These are phyloP conservation scores for Nesogale talazaci DNA, from an alignment of 2,113 vertebrate species.

Conservation along the genomic window DNA sequence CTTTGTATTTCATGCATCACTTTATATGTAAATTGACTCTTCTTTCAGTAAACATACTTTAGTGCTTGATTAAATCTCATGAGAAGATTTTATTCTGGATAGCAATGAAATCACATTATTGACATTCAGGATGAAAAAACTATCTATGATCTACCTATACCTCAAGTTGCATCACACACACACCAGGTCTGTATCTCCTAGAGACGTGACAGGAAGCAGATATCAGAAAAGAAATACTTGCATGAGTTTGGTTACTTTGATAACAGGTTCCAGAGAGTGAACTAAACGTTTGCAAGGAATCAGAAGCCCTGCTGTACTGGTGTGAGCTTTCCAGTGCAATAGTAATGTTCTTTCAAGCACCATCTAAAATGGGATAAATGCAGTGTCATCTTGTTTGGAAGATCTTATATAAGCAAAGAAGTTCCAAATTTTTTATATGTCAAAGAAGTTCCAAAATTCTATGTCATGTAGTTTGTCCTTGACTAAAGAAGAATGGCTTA, in stretches of 20 bases:
- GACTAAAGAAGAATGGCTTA: slow-evolving; percentile 45
- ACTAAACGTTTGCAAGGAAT: background rate
- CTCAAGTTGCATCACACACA: background rate
- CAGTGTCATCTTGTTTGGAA: background rate
- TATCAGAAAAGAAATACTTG: background rate
- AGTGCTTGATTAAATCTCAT: background rate
- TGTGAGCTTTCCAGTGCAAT: background rate
- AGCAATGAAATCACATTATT: background rate
- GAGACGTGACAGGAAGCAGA: background rate
- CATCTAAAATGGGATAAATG: slow-evolving; percentile 10
- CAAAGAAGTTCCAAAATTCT: slow-evolving; percentile 26
- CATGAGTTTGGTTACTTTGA: background rate
- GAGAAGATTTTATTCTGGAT: background rate
- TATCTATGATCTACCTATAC: background rate
- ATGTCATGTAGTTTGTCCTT: slow-evolving; percentile 18
- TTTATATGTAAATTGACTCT: background rate
- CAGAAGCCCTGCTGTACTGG: background rate
- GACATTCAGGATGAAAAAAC: background rate
- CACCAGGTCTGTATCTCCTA: background rate
- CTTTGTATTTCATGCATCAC: background rate
- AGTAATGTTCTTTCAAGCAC: background rate
- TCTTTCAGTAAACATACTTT: background rate
- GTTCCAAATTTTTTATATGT: too few relatives aligned
- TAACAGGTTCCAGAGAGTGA: background rate
- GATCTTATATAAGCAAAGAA: background rate